phyloP scores from a whole-genome alignment of 2,888 invertebrate species.

The Parnassius orleans region DNA sequence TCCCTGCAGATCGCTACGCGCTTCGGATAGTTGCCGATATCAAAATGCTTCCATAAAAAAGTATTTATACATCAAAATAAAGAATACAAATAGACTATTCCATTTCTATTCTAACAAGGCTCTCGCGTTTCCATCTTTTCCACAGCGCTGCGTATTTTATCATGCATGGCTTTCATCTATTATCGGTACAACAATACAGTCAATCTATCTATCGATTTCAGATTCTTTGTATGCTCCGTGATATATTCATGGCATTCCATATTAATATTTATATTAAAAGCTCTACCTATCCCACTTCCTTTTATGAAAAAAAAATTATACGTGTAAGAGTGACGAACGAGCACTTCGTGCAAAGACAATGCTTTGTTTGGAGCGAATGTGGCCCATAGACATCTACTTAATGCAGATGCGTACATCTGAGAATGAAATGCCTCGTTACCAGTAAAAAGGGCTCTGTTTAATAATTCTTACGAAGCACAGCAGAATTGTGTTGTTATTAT shows the following conservation, averaged over 20 bases:
- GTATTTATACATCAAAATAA: conserved; percentile 13
- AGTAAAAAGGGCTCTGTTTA: no score
- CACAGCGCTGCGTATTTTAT: conserved; percentile 32
- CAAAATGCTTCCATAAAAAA: conserved; percentile 11
- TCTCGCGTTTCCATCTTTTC: conserved; percentile 39
- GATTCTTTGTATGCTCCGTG: conserved; percentile 25
- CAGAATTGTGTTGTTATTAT: no score
- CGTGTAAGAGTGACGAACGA: no score
- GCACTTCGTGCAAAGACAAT: no score
- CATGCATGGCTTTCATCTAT: conserved; percentile 25
- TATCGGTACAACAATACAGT: conserved; percentile 22
- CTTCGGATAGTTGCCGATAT: conserved; percentile 12
- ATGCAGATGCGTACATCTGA: no score
- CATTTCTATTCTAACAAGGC: conserved; percentile 41
- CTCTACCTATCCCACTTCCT: not conserved
- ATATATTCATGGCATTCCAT: conserved; percentile 18
- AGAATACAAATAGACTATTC: conserved; percentile 32
- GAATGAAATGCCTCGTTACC: no score
- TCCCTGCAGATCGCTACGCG: conserved; percentile 55
- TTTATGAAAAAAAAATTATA: no score
- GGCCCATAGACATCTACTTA: no score
- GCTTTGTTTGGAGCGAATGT: no score
- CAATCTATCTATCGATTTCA: conserved; percentile 16
- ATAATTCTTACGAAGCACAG: no score
- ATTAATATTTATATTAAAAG: not conserved